Evolutionary conservation across 2,888 invertebrate species (phyloP), one percentile per base, ranked within the genome.

Genomic region (Emmelina monodactyla): DNA sequence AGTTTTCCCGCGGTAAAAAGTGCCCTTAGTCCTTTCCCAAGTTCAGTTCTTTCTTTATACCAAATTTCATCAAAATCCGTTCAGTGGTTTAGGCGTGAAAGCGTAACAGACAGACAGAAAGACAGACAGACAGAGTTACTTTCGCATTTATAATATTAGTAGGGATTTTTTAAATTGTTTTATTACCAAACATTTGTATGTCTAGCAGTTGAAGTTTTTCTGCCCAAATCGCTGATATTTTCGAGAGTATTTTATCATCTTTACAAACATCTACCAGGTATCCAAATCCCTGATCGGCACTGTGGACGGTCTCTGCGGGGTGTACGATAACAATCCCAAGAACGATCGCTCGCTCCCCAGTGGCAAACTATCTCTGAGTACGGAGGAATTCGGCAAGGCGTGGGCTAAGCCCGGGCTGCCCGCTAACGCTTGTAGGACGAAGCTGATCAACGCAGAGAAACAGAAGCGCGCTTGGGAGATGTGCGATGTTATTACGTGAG

Each of bases 271-370:
- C 35, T 3, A 39, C 1, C 34, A 84, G 84, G 71, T 83, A 0
- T 75, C 84, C 1, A 83, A 84, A 34, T 84, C 83, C 46, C 73
- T 86, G 45, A 60, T 72, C 39, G 82, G 84, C 6, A 76, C 82
- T 28, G 87, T 92, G 0, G 89, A 91, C 50, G 93, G 93, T 0
- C 68, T 93, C 7, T 94, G 93, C 56, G 93, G 93, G 2, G 86
- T 83, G 38, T 91, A 85, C 59, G 89, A 90, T 62, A 87, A 86
- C 1, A 65, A 82, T 16, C 50, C 73, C 0, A 50, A 55, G 29
- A 90, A 92, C 61, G 93, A 93, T 56, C 86, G 87, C 32, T 82
- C 85, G 2, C 79, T 84, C 41, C 92, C 92, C 0, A 83, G 85
- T 57, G 92, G 92, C 0, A 56, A 53, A 0, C 52, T 79, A 2